Percentiles rank a stretch among this genome's conserved stretches.
Conservation (phyloP, 2,888 invertebrate species). For the Tipula unca region DNA sequence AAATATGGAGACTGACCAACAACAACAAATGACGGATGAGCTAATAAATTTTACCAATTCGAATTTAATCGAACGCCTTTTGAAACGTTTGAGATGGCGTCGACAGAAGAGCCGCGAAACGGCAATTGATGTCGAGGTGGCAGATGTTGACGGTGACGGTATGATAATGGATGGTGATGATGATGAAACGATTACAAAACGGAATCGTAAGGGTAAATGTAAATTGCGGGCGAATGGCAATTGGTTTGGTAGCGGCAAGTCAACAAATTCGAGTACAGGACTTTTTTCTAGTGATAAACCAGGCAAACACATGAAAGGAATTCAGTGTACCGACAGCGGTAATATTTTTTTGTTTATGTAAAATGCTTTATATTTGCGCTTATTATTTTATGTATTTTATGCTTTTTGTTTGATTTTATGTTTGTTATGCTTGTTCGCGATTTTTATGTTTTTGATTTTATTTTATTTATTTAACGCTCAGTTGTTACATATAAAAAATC, state of each 20-base stretch:
- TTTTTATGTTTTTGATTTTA: conserved; percentile 29
- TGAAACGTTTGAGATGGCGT: conserved; percentile 23
- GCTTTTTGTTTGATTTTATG: conserved; percentile 21
- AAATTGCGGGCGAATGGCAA: conserved; percentile 21
- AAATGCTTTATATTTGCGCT: conserved; percentile 24
- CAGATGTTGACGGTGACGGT: too few species aligned
- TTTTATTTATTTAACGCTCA: conserved; percentile 33
- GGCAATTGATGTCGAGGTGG: neutral
- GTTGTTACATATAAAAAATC: conserved; percentile 82
- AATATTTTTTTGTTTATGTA: neutral
- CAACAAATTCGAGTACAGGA: conserved; percentile 22
- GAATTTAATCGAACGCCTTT: conserved; percentile 23
- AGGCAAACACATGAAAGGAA: conserved; percentile 21
- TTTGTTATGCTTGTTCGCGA: conserved; percentile 34
- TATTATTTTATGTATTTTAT: neutral
- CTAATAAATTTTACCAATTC: conserved; percentile 23
- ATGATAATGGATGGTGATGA: neutral
- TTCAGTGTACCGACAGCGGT: conserved; percentile 23
- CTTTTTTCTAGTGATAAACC: neutral
- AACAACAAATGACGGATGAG: conserved; percentile 21
- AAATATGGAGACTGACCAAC: neutral
- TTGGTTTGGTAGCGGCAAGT: conserved; percentile 24
- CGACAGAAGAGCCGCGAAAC: conserved; percentile 3
- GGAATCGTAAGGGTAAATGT: neutral
- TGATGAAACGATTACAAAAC: neutral